phyloP scores from a whole-genome alignment of 2,888 invertebrate genomes.

The Pristionchus exspectatus region DNA sequence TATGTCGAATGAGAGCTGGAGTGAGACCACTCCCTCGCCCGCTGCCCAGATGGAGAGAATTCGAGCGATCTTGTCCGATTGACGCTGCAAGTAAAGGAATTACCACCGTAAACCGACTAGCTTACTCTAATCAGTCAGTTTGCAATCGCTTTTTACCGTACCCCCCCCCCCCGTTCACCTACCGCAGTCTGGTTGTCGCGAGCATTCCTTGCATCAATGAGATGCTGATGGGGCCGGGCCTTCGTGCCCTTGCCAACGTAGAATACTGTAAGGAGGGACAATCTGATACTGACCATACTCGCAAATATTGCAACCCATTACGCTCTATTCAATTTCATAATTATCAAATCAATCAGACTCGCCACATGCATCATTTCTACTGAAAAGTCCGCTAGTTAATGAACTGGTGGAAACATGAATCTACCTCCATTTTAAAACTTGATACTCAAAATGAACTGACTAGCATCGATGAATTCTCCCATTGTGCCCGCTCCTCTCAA shows the following conservation, averaged over 20 bases:
- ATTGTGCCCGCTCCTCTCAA: background rate
- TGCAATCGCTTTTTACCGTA: background rate
- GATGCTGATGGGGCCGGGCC: slow-evolving; percentile 53
- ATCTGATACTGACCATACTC: no score
- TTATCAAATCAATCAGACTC: no score
- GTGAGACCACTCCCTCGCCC: slow-evolving; percentile 34
- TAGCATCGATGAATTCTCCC: slow-evolving; percentile 16
- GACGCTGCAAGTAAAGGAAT: background rate
- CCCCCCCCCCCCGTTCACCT: background rate
- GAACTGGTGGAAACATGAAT: no score
- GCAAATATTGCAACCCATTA: no score
- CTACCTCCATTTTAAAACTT: no score
- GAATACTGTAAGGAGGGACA: slow-evolving; percentile 28
- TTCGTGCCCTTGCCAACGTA: slow-evolving; percentile 55
- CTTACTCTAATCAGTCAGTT: background rate
- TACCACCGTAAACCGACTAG: background rate
- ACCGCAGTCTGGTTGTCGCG: background rate
- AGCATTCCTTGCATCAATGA: slow-evolving; percentile 50
- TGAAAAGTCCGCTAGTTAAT: no score
- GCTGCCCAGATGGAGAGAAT: slow-evolving; percentile 46
- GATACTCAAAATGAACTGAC: slow-evolving; percentile 4
- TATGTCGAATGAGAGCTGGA: slow-evolving; percentile 45
- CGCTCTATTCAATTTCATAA: no score
- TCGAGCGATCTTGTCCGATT: slow-evolving; percentile 9
- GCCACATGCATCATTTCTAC: no score